phyloP scores from a whole-genome alignment of 2,888 invertebrate genomes.

The Therioaphis trifolii region DNA sequence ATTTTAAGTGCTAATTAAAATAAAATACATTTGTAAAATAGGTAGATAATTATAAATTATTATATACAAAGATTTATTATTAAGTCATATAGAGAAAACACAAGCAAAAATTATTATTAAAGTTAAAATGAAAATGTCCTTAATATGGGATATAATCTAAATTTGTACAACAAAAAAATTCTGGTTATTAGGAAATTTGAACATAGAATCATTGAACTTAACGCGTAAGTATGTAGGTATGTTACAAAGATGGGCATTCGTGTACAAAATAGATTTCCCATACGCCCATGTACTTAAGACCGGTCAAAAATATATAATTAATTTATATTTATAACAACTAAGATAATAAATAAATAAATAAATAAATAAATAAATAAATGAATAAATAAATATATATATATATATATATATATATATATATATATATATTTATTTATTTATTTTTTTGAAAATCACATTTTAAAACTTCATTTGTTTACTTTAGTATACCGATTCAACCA shows the following conservation, averaged over 20 bases:
- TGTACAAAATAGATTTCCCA: slow-evolving; percentile 29
- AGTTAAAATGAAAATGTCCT: background rate
- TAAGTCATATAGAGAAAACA: background rate
- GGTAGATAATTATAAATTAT: background rate
- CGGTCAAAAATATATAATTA: slow-evolving; percentile 7
- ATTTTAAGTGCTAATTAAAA: slow-evolving; percentile 11
- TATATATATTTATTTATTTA: background rate
- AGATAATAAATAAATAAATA: background rate
- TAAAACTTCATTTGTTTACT: background rate
- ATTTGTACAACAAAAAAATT: background rate
- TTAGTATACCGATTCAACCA: background rate
- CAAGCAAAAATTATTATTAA: background rate
- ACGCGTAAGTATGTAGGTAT: background rate
- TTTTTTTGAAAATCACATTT: slow-evolving; percentile 24
- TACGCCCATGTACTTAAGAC: slow-evolving; percentile 19
- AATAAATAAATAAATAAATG: too few relatives aligned
- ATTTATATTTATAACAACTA: slow-evolving; percentile 23
- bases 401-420: slow-evolving; percentile 3
- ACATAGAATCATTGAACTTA: slow-evolving; percentile 37
- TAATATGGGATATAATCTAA: background rate
- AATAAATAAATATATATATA: background rate
- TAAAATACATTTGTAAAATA: slow-evolving; percentile 7
- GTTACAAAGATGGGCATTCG: slow-evolving; percentile 36
- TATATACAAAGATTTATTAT: background rate
- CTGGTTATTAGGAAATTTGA: slow-evolving; percentile 5